Percentiles rank a stretch among this genome's conserved stretches.
These are phyloP conservation scores for Melanocharis versteri DNA, from an alignment of 2,113 vertebrate species.

Conservation along the genomic window DNA sequence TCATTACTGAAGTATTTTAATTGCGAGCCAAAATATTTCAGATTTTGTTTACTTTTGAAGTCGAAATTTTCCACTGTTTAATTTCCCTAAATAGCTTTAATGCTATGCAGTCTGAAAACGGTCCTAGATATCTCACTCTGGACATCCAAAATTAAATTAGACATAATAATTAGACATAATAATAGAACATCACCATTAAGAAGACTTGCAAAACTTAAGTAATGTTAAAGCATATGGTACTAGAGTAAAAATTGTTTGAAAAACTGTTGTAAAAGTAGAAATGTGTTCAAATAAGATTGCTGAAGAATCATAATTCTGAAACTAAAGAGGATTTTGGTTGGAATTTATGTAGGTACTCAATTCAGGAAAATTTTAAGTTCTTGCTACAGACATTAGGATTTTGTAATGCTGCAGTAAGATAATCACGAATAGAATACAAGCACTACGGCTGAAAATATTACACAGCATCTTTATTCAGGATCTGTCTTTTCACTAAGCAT, in stretches of 20 bases:
- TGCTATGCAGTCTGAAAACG: not conserved
- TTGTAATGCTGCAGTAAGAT: not conserved
- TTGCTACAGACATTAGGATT: not conserved
- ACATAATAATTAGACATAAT: too few relatives aligned
- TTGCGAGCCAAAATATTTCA: constrained; percentile 17
- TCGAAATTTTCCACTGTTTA: constrained; percentile 41
- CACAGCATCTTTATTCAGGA: not conserved
- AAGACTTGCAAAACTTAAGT: not conserved
- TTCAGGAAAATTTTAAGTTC: not conserved
- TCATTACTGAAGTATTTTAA: constrained; percentile 25
- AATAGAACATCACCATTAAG: not conserved
- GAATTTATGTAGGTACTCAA: not conserved
- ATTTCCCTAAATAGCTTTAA: constrained; percentile 10
- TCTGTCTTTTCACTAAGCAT: not conserved
- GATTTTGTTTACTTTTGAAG: constrained; percentile 33
- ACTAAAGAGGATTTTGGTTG: not conserved
- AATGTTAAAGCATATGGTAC: not conserved
- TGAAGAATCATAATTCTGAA: not conserved
- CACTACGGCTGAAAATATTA: not conserved
- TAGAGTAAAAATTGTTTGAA: not conserved
- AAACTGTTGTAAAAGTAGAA: not conserved
- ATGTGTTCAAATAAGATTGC: not conserved
- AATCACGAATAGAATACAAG: not conserved
- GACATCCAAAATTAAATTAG: not conserved
- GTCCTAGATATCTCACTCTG: not conserved